Evolutionary conservation across 2,113 vertebrate species (phyloP).

Genomic region (Melanocharis versteri): DNA sequence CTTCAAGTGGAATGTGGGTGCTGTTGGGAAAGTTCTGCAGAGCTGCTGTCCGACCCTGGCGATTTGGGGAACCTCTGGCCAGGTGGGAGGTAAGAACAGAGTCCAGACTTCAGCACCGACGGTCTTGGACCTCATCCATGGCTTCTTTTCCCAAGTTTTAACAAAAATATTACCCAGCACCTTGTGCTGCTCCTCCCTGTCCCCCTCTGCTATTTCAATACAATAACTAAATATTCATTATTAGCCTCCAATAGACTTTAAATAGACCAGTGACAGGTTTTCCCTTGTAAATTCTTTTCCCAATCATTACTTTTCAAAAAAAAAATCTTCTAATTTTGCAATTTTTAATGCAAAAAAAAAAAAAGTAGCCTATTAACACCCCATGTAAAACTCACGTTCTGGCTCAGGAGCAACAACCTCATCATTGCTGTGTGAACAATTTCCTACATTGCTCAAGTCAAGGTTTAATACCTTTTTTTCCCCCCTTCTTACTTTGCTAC

Average conservation of each 20-base stretch:
- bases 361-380: neutral
- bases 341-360: neutral
- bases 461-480: accelerated
- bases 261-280: neutral
- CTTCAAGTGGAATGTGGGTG: neutral
- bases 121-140: neutral
- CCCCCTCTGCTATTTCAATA: neutral
- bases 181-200: neutral
- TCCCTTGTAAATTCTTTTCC: neutral
- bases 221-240: neutral
- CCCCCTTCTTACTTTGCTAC: neutral
- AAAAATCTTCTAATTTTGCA: neutral
- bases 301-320: too few species aligned
- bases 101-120: neutral
- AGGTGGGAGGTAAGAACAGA: neutral
- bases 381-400: neutral
- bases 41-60: accelerated
- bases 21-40: neutral
- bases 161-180: neutral
- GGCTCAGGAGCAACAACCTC: neutral
- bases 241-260: neutral
- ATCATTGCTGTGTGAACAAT: neutral
- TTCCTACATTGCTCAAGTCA: neutral
- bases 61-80: neutral
- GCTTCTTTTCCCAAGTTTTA: neutral